Conservation (phyloP, 2,888 invertebrate genomes). For the Aspidiotus destructor region DNA sequence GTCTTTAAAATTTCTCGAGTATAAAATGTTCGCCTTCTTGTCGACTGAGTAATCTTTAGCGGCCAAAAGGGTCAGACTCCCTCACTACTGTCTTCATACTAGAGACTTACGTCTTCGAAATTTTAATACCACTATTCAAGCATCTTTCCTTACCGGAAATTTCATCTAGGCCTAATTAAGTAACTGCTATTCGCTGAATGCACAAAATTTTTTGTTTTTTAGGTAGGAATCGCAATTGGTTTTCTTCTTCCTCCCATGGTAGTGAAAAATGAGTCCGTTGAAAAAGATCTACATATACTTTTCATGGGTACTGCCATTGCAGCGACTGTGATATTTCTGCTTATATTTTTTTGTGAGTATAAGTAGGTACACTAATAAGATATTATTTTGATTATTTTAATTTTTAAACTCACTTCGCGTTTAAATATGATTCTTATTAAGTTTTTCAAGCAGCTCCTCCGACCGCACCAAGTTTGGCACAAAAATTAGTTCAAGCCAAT, state of each 20-base stretch:
- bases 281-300: slow-evolving; percentile 64
- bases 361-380: not conserved
- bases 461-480: slow-evolving; percentile 76
- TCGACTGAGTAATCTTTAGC: too few relatives aligned
- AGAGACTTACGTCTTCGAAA: too few relatives aligned
- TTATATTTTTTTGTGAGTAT: slow-evolving; percentile 77
- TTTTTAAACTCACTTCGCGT: too few relatives aligned
- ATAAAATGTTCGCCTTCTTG: too few relatives aligned
- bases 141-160: too few relatives aligned
- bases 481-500: slow-evolving; percentile 40
- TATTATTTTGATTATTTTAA: not conserved
- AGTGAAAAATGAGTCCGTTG: slow-evolving; percentile 56
- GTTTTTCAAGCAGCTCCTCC: slow-evolving; percentile 84
- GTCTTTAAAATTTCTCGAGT: too few relatives aligned
- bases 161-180: too few relatives aligned
- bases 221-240: slow-evolving; percentile 63
- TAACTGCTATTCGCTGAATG: too few relatives aligned
- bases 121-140: too few relatives aligned
- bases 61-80: too few relatives aligned
- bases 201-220: slow-evolving; percentile 8
- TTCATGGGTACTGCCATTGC: slow-evolving; percentile 76
- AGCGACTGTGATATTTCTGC: slow-evolving; percentile 67
- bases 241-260: slow-evolving; percentile 59
- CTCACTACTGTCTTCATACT: too few relatives aligned
- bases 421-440: slow-evolving; percentile 45